Conservation (phyloP, 2,797 vertebrate genomes). For the Knipowitschia caucasica region DNA sequence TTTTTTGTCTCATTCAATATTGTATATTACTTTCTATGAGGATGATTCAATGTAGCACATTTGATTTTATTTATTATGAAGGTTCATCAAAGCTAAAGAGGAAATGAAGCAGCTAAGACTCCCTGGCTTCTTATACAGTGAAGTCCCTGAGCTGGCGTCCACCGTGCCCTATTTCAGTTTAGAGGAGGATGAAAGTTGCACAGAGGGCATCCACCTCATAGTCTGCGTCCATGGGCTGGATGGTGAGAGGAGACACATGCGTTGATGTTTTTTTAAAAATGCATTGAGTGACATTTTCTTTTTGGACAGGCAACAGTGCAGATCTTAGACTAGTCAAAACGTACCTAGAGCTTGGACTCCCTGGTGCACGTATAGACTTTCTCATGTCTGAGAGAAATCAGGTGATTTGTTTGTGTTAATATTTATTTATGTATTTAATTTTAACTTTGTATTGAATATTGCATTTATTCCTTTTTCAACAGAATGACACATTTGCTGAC, state of each 20-base stretch:
- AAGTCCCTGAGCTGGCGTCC: conserved; percentile 88
- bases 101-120: conserved; percentile 90
- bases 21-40: background rate
- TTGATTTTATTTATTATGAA: conserved; percentile 59
- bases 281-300: background rate
- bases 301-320: conserved; percentile 88
- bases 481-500: conserved; percentile 99
- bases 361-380: conserved; percentile 93
- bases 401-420: conserved; percentile 56
- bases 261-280: conserved; percentile 5
- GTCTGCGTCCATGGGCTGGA: conserved; percentile 97
- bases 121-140: conserved; percentile 96
- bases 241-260: conserved; percentile 68
- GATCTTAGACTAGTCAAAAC: conserved; percentile 97
- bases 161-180: conserved; percentile 91
- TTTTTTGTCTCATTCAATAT: background rate
- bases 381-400: conserved; percentile 99
- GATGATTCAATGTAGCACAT: background rate
- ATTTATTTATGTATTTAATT: background rate
- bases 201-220: conserved; percentile 93
- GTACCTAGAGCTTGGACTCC: conserved; percentile 94
- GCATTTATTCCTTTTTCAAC: conserved; percentile 42
- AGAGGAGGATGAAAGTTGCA: conserved; percentile 88
- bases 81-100: conserved; percentile 93
- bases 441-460: background rate